These are phyloP conservation scores for Perodicticus potto DNA, from an alignment of 2,797 vertebrate species.

Conservation along the genomic window DNA sequence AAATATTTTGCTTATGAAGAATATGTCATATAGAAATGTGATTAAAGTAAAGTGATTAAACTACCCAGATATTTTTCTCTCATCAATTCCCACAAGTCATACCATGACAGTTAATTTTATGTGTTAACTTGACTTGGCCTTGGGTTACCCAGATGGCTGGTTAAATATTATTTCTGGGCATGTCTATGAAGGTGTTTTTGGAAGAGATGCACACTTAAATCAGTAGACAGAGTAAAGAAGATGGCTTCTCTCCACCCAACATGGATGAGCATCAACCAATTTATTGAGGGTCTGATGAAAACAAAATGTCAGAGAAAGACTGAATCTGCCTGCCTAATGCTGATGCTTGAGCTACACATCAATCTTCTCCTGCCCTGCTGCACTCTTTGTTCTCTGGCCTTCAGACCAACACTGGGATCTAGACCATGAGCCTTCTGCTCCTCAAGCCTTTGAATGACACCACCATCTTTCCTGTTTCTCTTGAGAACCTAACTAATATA, in stretches of 20 bases:
- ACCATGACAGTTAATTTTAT: neutral
- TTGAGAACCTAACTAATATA: neutral
- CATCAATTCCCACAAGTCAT: neutral
- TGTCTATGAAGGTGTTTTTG: neutral
- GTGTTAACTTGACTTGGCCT: neutral
- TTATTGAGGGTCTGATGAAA: neutral
- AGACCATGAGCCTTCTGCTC: neutral
- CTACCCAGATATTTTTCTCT: neutral
- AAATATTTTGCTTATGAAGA: neutral
- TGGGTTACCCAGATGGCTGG: neutral
- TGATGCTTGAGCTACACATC: neutral
- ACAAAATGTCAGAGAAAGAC: neutral
- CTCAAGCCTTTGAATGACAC: neutral
- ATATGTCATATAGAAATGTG: neutral
- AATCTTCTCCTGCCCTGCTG: neutral
- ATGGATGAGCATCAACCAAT: too few species aligned
- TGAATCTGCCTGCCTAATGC: neutral
- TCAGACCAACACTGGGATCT: neutral
- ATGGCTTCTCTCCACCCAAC: neutral
- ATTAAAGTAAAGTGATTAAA: neutral
- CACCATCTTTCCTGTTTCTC: neutral
- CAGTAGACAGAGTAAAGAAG: neutral
- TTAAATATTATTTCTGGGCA: neutral
- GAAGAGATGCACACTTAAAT: neutral
- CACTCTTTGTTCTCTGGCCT: neutral